Conservation (phyloP, 2,113 vertebrate genomes). For the Tyrannus savana region DNA sequence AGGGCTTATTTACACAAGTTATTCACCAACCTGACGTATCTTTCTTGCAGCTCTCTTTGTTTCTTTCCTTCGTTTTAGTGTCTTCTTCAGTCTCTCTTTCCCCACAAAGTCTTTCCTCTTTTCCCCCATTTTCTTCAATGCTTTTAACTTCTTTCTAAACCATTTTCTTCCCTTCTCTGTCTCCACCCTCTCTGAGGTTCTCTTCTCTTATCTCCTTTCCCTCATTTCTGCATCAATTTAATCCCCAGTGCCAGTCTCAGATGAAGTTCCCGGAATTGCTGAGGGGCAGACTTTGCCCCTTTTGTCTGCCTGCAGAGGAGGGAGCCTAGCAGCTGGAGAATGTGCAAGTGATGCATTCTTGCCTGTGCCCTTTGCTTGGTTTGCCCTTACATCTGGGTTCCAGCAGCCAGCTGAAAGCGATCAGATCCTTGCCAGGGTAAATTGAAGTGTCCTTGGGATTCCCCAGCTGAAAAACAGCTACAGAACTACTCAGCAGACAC, state of each 20-base stretch:
- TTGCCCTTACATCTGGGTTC: not conserved
- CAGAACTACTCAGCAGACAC: not conserved
- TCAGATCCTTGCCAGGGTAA: not conserved
- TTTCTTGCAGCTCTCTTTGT: not conserved
- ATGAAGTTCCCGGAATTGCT: slow-evolving; percentile 3
- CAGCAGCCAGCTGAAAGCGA: not conserved
- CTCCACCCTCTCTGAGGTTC: not conserved
- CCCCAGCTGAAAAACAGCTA: not conserved
- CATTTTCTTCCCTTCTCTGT: not conserved
- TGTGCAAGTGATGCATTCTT: slow-evolving; percentile 48
- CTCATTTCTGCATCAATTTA: not conserved
- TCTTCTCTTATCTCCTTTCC: slow-evolving; percentile 15
- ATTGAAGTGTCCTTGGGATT: not conserved
- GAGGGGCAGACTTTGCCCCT: slow-evolving; percentile 3
- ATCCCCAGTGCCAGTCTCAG: not conserved
- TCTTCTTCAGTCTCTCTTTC: slow-evolving; percentile 47
- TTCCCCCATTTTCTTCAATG: slow-evolving; percentile 7
- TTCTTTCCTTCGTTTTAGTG: slow-evolving; percentile 16
- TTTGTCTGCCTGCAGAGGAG: slow-evolving; percentile 60
- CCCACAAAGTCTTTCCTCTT: slow-evolving; percentile 42
- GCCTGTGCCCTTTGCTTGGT: not conserved
- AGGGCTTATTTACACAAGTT: not conserved
- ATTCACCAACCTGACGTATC: slow-evolving; percentile 23
- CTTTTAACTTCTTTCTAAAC: slow-evolving; percentile 9
- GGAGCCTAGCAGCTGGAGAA: slow-evolving; percentile 36